These are phyloP conservation scores for Tachystola acroxantha DNA, from an alignment of 2,888 invertebrate species.

Conservation along the genomic window DNA sequence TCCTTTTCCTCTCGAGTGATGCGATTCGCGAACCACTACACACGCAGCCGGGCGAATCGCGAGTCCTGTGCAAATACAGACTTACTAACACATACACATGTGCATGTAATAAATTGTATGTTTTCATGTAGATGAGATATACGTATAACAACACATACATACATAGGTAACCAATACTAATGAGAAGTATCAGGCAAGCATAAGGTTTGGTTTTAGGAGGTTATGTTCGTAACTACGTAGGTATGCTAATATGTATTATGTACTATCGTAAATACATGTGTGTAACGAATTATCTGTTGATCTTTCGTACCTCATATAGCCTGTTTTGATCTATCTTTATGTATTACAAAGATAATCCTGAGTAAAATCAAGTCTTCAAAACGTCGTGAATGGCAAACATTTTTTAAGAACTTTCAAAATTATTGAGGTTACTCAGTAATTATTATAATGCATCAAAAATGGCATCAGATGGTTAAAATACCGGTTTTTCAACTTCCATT, in stretches of 20 bases:
- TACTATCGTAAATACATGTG: not conserved
- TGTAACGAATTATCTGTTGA: no score
- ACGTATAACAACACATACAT: not conserved
- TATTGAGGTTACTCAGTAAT: no score
- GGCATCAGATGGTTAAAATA: constrained; percentile 19
- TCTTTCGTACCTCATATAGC: no score
- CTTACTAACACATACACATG: not conserved
- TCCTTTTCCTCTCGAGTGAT: constrained; percentile 72
- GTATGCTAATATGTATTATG: not conserved
- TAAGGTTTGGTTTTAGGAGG: not conserved
- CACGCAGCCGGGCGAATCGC: constrained; percentile 47
- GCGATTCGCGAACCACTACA: constrained; percentile 64
- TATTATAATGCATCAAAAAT: no score
- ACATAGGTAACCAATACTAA: no score
- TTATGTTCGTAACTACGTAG: not conserved
- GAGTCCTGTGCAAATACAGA: constrained; percentile 32
- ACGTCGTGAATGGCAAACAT: no score
- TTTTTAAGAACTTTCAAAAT: no score
- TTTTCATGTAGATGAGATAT: not conserved
- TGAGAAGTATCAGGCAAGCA: constrained; percentile 8
- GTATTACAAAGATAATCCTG: no score
- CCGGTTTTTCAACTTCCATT: constrained; percentile 35
- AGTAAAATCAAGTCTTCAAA: no score
- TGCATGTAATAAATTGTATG: not conserved
- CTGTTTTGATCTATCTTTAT: no score